These are phyloP conservation scores for Hiodon alosoides DNA, from an alignment of 2,113 vertebrate species.

Conservation along the genomic window DNA sequence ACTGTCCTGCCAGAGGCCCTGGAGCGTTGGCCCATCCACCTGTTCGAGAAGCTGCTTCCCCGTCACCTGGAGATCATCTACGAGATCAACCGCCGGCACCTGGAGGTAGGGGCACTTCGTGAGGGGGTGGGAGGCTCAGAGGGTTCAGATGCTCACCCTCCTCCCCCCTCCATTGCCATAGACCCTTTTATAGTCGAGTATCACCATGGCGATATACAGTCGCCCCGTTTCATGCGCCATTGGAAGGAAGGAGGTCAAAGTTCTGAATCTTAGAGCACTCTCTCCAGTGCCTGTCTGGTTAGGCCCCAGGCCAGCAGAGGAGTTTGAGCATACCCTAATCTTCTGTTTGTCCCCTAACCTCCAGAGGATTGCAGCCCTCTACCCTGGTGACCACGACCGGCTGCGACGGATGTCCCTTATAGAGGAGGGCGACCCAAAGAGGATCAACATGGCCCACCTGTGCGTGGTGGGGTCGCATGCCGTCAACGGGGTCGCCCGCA, in stretches of 20 bases:
- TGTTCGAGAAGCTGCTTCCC: slow-evolving; percentile 78
- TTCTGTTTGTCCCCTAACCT: neutral
- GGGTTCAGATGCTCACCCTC: neutral
- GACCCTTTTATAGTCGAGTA: too few relatives aligned
- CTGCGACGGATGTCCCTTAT: slow-evolving; percentile 78
- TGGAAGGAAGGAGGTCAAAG: too few relatives aligned
- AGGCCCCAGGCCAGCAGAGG: neutral
- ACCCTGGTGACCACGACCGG: slow-evolving; percentile 67
- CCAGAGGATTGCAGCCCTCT: slow-evolving; percentile 65
- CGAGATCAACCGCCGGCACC: slow-evolving; percentile 73
- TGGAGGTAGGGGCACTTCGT: slow-evolving; percentile 58
- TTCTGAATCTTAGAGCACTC: too few relatives aligned
- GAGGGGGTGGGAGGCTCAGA: neutral
- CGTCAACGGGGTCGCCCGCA: slow-evolving; percentile 73
- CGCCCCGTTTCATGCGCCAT: too few relatives aligned
- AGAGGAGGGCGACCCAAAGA: slow-evolving; percentile 76
- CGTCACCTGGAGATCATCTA: slow-evolving; percentile 78
- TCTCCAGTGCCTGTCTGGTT: too few relatives aligned
- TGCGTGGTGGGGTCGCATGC: slow-evolving; percentile 78
- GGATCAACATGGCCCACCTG: slow-evolving; percentile 83
- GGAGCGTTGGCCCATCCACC: slow-evolving; percentile 75
- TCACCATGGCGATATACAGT: too few relatives aligned
- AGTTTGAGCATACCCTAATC: neutral
- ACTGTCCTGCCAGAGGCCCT: slow-evolving; percentile 79
- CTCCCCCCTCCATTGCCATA: neutral